Base-by-base conservation (phyloP, 2,888 invertebrate genomes). In the Leucophenga montana region DNA sequence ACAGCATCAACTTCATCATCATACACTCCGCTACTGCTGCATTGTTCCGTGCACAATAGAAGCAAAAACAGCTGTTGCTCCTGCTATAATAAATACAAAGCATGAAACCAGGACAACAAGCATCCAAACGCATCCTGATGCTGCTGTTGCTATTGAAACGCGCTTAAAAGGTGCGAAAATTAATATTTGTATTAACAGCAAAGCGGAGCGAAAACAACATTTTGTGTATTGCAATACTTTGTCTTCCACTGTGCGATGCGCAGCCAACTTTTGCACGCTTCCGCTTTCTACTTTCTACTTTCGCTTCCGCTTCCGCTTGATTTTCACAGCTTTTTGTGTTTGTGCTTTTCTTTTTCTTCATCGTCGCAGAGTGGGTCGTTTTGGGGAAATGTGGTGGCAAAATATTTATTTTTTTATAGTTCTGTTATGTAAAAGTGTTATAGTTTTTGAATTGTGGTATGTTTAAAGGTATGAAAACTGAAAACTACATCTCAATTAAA, bases 31-130 rank as follows among this genome's bases (percentile, higher is more conserved):
- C 54, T 20, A 20, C 18, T 11, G 54, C 18, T 54, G 54, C 54
- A 54, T 54, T 54, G 54, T 54, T 54, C 22, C 9, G 20, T 20
- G 11, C 11, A 54, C 54, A 54, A 61, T 61, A 61, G 18, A 22
- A 39, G 44, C 20, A 61, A 27, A 18, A 31, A 16, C 33, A 20
- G 54, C 39, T 11, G 11, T 75, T 81, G 81, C 72, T 83, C 83
- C 83, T 78, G 83, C 81, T 27, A 27, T 4, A 27, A 84, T 75
- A 74, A 81, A 77, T 82, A 83, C 82, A 84, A 84, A 84, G 83
- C 81, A 84, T 85, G 80, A 84, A 83, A 11, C 11, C 39, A 39
- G 39, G 39, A 39, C 39, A 39, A 39, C 39, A 39, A 39, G 39
- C 39, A 39, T 39, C 39, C 8, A 39, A 27, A 27, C 27, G 27